Percentiles rank a stretch among this genome's conserved stretches.
Conservation (phyloP, 2,888 invertebrate species). For the Conomelus anceps region DNA sequence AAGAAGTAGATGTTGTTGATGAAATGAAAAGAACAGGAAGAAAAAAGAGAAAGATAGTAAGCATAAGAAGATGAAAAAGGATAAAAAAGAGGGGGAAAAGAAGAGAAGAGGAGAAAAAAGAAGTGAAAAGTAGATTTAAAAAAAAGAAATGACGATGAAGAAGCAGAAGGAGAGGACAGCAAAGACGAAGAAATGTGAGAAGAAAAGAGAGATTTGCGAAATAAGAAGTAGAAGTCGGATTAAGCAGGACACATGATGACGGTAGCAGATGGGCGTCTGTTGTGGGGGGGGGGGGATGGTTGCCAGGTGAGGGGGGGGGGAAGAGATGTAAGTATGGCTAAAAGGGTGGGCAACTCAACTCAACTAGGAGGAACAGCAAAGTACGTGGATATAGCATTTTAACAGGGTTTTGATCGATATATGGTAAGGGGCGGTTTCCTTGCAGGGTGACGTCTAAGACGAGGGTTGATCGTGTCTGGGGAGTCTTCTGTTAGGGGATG, state of each 20-base stretch:
- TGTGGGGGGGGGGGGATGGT: background rate
- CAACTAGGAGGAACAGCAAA: background rate
- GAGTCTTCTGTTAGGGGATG: background rate
- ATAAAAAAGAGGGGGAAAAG: background rate
- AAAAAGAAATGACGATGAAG: background rate
- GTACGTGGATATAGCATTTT: background rate
- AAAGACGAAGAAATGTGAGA: background rate
- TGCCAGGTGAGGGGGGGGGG: background rate
- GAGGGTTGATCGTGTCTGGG: background rate
- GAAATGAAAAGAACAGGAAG: background rate
- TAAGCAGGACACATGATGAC: background rate
- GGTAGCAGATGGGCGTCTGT: background rate
- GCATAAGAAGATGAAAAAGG: background rate
- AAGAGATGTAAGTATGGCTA: too few species aligned
- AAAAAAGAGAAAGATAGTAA: background rate
- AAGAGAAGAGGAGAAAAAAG: background rate
- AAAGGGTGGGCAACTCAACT: too few species aligned
- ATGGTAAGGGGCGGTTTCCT: background rate
- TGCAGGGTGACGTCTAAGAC: background rate
- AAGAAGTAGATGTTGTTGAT: too few species aligned
- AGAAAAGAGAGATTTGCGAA: too few species aligned
- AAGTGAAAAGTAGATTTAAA: too few species aligned
- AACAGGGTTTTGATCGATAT: background rate
- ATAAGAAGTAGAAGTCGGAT: background rate
- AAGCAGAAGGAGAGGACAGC: background rate